These are phyloP conservation scores for Tyria jacobaeae DNA, from an alignment of 2,888 invertebrate species.

Conservation along the genomic window DNA sequence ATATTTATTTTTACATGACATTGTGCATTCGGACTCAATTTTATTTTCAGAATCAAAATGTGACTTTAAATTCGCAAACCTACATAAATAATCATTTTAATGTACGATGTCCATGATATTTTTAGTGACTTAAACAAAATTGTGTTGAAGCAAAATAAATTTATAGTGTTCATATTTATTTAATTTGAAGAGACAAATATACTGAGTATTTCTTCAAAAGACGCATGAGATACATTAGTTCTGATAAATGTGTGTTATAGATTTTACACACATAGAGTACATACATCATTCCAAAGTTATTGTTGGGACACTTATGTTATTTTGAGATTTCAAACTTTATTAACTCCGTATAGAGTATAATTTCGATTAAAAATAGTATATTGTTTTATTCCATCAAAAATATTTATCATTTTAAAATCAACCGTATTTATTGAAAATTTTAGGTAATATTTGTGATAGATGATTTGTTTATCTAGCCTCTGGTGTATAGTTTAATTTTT, in stretches of 20 bases:
- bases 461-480: background rate
- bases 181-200: conserved; percentile 13
- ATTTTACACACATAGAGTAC: conserved; percentile 5
- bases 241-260: conserved; percentile 10
- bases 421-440: background rate
- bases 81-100: background rate
- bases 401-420: background rate
- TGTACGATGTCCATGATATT: background rate
- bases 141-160: background rate
- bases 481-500: background rate
- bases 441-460: background rate
- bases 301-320: background rate
- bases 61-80: background rate
- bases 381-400: background rate
- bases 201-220: conserved; percentile 14
- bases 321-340: conserved; percentile 1
- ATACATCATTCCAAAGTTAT: conserved; percentile 12
- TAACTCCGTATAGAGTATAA: background rate
- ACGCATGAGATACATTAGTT: conserved; percentile 6
- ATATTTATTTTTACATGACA: background rate
- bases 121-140: background rate
- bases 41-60: background rate
- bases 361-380: background rate
- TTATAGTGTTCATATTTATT: background rate
- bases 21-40: background rate